These are phyloP conservation scores for Stichopus horrens DNA, from an alignment of 53 echinoderm and acorn worm species.

Conservation along the genomic window DNA sequence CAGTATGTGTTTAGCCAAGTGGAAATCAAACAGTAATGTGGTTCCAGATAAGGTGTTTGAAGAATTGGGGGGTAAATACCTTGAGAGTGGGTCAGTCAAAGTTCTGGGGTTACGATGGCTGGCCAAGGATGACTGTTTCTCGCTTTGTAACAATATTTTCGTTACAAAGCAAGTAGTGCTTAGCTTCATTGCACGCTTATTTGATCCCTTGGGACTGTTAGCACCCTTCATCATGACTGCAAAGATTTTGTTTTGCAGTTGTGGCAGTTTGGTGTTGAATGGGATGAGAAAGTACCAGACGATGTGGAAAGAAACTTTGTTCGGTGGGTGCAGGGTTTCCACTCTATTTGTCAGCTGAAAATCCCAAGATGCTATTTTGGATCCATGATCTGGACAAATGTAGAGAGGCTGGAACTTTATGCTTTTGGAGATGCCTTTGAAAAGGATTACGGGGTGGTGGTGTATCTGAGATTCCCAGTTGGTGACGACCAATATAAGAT, in stretches of 20 bases:
- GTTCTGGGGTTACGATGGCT: slow-evolving; percentile 18
- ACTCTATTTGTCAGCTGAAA: not conserved
- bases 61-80: slow-evolving; percentile 30
- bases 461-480: slow-evolving; percentile 31
- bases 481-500: not conserved
- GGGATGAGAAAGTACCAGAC: slow-evolving; percentile 17
- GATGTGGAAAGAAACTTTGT: not conserved
- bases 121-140: slow-evolving; percentile 15
- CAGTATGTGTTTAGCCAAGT: slow-evolving; percentile 22
- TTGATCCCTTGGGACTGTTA: slow-evolving; percentile 25
- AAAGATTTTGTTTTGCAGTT: slow-evolving; percentile 16
- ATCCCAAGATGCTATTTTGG: slow-evolving; percentile 13
- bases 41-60: slow-evolving; percentile 19
- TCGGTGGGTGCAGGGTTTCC: slow-evolving; percentile 36
- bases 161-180: slow-evolving; percentile 6
- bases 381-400: not conserved
- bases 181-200: slow-evolving; percentile 22
- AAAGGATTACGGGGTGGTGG: slow-evolving; percentile 42
- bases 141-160: slow-evolving; percentile 15
- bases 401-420: not conserved
- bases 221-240: slow-evolving; percentile 33
- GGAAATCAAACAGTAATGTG: slow-evolving; percentile 16
- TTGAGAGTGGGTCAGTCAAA: slow-evolving; percentile 18
- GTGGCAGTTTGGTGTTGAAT: slow-evolving; percentile 2
- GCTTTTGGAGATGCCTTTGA: slow-evolving; percentile 49